Evolutionary conservation across 2,888 invertebrate genomes (phyloP), one percentile per base, ranked within the genome.

Genomic region (Mesodorylaimus sp.): DNA sequence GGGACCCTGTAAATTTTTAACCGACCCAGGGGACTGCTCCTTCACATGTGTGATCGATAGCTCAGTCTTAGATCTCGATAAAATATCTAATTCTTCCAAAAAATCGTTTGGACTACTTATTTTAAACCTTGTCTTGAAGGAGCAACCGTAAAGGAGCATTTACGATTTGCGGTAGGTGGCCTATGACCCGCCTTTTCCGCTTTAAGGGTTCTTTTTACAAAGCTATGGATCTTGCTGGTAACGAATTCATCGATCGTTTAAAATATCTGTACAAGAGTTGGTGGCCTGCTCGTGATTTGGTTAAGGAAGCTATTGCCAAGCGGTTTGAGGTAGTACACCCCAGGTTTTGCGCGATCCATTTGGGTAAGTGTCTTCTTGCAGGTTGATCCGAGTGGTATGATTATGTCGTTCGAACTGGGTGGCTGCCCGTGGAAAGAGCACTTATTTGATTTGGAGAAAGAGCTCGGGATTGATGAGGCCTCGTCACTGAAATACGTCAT

Each of bases 381-480:
- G 60, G 72, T 83, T 0, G 78, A 87, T 63, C 59, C 73, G 13
- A 79, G 81, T 49, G 91, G 91, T 0, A 76, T 83, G 69, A 85
- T 97, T 45, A 68, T 95, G 0, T 72, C 78, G 56, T 73, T 97
- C 10, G 67, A 66, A 0, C 51, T 61, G 36, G 76, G 76, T 48
- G 71, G 77, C 2, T 79, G 80, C 60, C 89, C 93, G 0, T 97
- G 91, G 91, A 85, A 85, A 62, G 80, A 83, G 50, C 91, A 93
- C 68, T 72, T 93, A 45, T 79, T 79, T 60, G 75, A 77, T 42
- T 64, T 95, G 48, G 95, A 97, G 71, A 74, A 76, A 51, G 81
- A 82, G 61, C 65, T 78, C 59, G 72, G 72, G 0, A 68, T 83
- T 3, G 70, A 73, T 2, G 75, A 77, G 3, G 64, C 74, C 41